Conservation (phyloP, 1,140 invertebrate genomes). For the Melitaea cinxia region DNA sequence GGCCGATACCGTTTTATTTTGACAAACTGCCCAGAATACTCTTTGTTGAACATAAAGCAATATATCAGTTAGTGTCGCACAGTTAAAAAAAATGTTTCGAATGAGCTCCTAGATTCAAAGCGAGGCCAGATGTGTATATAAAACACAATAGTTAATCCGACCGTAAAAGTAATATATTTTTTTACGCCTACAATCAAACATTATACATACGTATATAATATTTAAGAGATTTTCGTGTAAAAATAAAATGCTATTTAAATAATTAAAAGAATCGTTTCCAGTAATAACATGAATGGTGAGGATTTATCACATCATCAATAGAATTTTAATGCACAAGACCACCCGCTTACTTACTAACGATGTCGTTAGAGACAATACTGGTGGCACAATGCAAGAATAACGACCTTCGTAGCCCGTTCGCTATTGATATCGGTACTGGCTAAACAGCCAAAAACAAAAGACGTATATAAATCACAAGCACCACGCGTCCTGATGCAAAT, state of each 20-base stretch:
- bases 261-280: constrained; percentile 58
- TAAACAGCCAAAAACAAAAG: constrained; percentile 79
- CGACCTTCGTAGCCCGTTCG: constrained; percentile 66
- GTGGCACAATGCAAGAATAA: constrained; percentile 76
- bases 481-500: constrained; percentile 60
- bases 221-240: neutral
- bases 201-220: neutral
- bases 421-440: constrained; percentile 71
- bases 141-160: neutral
- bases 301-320: constrained; percentile 74
- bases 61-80: constrained; percentile 65
- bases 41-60: constrained; percentile 67
- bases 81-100: constrained; percentile 46
- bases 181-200: neutral
- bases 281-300: constrained; percentile 50
- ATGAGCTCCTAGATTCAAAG: constrained; percentile 38
- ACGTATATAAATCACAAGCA: constrained; percentile 74
- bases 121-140: neutral
- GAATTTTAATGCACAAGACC: constrained; percentile 74
- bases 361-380: constrained; percentile 74
- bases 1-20: constrained; percentile 72
- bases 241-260: constrained; percentile 46
- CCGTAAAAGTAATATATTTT: constrained; percentile 11
- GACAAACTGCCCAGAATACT: constrained; percentile 66
- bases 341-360: constrained; percentile 78